Evolutionary conservation across 2,888 invertebrate genomes (phyloP).

Genomic region (Trichacis sp.): DNA sequence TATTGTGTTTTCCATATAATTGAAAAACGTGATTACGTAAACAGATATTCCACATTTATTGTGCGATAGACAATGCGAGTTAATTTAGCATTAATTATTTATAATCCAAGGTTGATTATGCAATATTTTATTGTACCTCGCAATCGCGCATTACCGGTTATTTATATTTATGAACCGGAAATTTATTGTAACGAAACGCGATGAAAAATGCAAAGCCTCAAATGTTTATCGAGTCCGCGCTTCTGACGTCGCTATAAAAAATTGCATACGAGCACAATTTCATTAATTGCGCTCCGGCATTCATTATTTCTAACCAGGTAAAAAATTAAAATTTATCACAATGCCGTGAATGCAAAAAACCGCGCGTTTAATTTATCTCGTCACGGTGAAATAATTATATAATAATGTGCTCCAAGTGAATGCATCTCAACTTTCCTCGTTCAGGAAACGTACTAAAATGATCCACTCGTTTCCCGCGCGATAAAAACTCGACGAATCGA

Average conservation of each 20-base stretch:
- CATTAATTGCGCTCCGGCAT: background rate
- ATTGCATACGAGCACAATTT: background rate
- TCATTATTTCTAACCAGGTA: background rate
- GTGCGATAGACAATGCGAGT: background rate
- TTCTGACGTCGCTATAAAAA: background rate
- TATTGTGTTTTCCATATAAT: background rate
- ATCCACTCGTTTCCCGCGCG: too few species aligned
- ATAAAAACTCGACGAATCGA: too few species aligned
- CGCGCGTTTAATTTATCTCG: background rate
- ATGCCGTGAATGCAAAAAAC: too few species aligned
- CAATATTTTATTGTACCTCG: background rate
- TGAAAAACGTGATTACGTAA: background rate
- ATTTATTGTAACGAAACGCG: background rate
- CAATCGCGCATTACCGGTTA: background rate
- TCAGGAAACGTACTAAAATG: too few species aligned
- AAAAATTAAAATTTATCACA: background rate
- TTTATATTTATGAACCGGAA: constrained; percentile 1
- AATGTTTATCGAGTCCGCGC: too few species aligned
- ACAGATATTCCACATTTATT: background rate
- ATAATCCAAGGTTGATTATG: background rate
- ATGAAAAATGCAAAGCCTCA: background rate
- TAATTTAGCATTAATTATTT: background rate
- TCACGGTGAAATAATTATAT: background rate
- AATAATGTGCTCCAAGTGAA: too few species aligned
- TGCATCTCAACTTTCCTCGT: too few species aligned